These are phyloP conservation scores for Chloromyia formosa DNA, from an alignment of 2,888 invertebrate species.

Conservation along the genomic window DNA sequence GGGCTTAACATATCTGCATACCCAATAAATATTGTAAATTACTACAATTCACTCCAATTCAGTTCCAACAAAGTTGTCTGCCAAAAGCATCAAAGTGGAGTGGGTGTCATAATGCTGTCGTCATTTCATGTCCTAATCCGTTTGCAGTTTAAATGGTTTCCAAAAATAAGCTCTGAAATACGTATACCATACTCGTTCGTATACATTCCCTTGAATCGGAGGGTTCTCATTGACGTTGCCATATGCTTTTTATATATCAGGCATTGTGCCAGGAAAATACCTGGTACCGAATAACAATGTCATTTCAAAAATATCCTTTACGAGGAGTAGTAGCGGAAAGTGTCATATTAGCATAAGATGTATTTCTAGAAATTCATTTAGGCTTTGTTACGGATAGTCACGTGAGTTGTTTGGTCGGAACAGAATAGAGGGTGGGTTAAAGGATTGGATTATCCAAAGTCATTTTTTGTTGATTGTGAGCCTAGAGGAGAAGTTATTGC, in stretches of 20 bases:
- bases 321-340: neutral
- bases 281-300: neutral
- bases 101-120: slow-evolving; percentile 14
- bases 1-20: too few species aligned
- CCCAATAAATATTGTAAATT: neutral
- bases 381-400: too few species aligned
- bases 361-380: too few species aligned
- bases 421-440: too few species aligned
- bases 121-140: slow-evolving; percentile 45
- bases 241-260: neutral
- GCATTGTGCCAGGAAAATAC: neutral
- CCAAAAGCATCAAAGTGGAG: neutral
- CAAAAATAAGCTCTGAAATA: slow-evolving; percentile 44
- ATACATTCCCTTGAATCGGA: slow-evolving; percentile 45
- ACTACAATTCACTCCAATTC: neutral
- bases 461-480: too few species aligned
- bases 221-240: neutral
- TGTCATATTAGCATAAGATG: neutral
- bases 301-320: neutral
- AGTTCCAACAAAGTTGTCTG: neutral
- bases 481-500: too few species aligned
- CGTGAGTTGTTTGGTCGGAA: too few species aligned
- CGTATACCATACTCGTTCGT: slow-evolving; percentile 36
- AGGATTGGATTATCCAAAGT: too few species aligned
- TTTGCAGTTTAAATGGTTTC: slow-evolving; percentile 45